Base-by-base conservation (phyloP, 2,888 invertebrate species). In the Troides oblongomaculatus region DNA sequence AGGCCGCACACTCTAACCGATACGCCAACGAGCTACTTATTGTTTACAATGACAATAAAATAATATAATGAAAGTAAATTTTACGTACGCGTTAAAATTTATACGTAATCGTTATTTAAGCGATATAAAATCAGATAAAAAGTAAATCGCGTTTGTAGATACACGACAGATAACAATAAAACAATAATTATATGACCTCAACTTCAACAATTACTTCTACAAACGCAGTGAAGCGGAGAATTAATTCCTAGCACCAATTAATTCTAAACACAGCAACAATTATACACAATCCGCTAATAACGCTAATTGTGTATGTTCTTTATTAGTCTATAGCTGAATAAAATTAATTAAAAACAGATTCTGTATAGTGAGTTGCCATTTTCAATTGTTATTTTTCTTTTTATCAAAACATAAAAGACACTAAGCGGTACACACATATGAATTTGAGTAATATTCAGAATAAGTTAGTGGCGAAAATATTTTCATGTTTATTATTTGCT, bases 381-480 rank as follows among this genome's bases (percentile, higher is more conserved):
- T 43, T 43, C 12, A 12, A 53, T 53, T 53, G n/a, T 5, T 6
- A 53, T 53, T 53, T 53, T n/a, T n/a, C n/a, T 53, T 53, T 18
- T n/a, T 53, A n/a, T n/a, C 53, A n/a, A 18, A 53, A n/a, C 5
- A 18, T 18, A 53, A 53, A 53, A 53, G 18, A n/a, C 53, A 53
- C 18, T 17, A 46, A 63, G 30, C 12, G 36, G 14, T 21, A 43
- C n/a, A n/a, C 2, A 50, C n/a, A 53, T 53, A 18, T 53, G 53
- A 53, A 53, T 53, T 25, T 65, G 57, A 58, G 18, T 23, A 58
- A 65, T 65, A 25, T 65, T 17, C 59, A 46, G 14, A 59, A 59
- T 59, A 59, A 65, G 43, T 65, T 23, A 57, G 12, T 1, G 2
- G 4, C 25, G 53, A 12, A 58, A 64, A 64, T 23, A 57, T 57